These are phyloP conservation scores for Anoplopoma fimbria DNA, from an alignment of 2,113 vertebrate species.

Conservation along the genomic window DNA sequence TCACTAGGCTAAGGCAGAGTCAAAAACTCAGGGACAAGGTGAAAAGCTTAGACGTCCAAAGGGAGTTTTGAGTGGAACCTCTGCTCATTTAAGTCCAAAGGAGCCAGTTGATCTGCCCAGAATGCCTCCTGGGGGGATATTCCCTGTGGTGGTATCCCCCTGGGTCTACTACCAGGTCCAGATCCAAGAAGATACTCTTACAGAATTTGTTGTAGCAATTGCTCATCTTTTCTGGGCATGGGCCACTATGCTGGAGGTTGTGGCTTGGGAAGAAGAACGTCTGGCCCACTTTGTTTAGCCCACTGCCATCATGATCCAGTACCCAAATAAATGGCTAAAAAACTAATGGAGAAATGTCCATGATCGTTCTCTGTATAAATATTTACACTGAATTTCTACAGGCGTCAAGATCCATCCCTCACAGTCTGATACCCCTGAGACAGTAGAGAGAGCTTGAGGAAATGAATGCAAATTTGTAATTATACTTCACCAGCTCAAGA, in stretches of 20 bases:
- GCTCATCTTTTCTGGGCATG: slow-evolving; percentile 5
- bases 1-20: no score
- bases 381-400: slow-evolving; percentile 35
- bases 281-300: slow-evolving; percentile 9
- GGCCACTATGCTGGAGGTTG: background rate
- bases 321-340: slow-evolving; percentile 10
- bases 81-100: slow-evolving; percentile 34
- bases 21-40: background rate
- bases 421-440: slow-evolving; percentile 41
- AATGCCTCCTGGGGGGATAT: background rate
- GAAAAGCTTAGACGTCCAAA: background rate
- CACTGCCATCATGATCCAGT: background rate
- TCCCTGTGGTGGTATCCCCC: slow-evolving; percentile 6
- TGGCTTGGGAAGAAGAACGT: background rate
- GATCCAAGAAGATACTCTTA: slow-evolving; percentile 1
- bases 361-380: slow-evolving; percentile 33
- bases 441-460: slow-evolving; percentile 38
- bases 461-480: slow-evolving; percentile 68
- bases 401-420: slow-evolving; percentile 11
- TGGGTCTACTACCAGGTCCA: background rate
- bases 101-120: slow-evolving; percentile 16
- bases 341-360: slow-evolving; percentile 28
- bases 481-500: slow-evolving; percentile 44
- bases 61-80: background rate
- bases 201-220: slow-evolving; percentile 10